Evolutionary conservation across 2,113 vertebrate genomes (phyloP), one percentile per base, ranked within the genome.

Genomic region (Amblyornis subalaris): DNA sequence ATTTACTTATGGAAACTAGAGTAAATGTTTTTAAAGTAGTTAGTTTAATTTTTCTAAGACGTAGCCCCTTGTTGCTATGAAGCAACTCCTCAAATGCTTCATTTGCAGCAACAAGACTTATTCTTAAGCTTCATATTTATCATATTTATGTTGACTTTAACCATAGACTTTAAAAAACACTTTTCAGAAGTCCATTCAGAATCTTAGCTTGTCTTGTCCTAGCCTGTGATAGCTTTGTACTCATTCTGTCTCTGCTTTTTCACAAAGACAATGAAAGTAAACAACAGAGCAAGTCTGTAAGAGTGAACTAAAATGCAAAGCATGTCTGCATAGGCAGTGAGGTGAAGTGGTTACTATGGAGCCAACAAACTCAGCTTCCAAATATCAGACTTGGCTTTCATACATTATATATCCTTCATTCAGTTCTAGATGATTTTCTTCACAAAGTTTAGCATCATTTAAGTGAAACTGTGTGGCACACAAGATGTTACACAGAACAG

Each of bases 291-390:
- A 85, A 90, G 83, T 75, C 94, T 94, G 65, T 89, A 92, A 80
- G 86, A 91, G 81, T 97, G 74, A 95, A 82, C 93, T 98, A 96
- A 97, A 98, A 98, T 97, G 96, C 97, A 95, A 91, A 96, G 97
- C 97, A 98, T 97, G 97, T 98, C 97, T 97, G 95, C 89, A 45
- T 91, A 98, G 94, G 88, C 91, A 95, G 67, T 84, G 80, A 85
- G 95, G 96, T 95, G 96, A 97, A 96, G 85, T 90, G 89, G 98
- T 99, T 98, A 97, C 98, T 97, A 98, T 98, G 98, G 98, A 85
- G 90, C 90, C 96, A 97, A 90, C 94, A 93, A 91, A 97, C 94
- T 95, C 64, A 55, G 91, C 89, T 91, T 93, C 92, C 93, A 97
- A 97, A 96, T 97, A 97, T 96, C 95, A 95, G 90, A 75, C 91